Conservation (phyloP, 2,888 invertebrate species). For the Dioctria linearis region DNA sequence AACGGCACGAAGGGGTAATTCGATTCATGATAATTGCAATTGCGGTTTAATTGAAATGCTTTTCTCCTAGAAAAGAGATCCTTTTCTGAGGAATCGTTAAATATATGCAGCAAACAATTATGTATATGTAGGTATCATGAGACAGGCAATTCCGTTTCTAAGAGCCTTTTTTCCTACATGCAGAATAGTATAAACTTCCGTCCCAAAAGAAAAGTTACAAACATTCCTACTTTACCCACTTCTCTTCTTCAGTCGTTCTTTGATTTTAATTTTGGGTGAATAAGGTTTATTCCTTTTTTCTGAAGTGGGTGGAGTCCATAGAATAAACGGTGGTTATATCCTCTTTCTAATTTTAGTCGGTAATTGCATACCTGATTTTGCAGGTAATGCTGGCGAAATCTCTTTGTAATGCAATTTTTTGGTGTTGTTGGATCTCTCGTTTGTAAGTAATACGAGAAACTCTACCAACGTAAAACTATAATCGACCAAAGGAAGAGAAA, state of each 20-base stretch:
- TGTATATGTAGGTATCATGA: neutral
- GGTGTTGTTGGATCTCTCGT: neutral
- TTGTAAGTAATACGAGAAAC: conserved; percentile 12
- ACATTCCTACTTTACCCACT: no score
- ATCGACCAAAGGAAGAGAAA: conserved; percentile 25
- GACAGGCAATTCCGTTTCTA: conserved; percentile 4
- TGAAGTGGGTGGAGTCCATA: neutral
- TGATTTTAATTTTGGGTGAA: conserved; percentile 27
- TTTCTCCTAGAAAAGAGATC: neutral
- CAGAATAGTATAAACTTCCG: neutral
- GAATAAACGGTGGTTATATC: conserved; percentile 33
- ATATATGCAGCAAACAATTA: neutral
- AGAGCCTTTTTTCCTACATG: neutral
- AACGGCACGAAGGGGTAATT: conserved; percentile 1
- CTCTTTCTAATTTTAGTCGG: conserved; percentile 42
- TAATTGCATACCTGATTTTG: conserved; percentile 49
- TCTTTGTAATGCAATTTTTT: conserved; percentile 32
- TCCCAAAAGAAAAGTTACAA: no score
- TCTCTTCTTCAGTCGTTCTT: neutral
- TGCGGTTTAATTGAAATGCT: conserved; percentile 29
- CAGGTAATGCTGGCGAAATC: conserved; percentile 38
- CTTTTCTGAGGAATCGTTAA: neutral
- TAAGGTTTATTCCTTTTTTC: neutral
- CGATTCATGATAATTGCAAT: conserved; percentile 42
- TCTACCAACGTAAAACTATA: conserved; percentile 17